These are phyloP conservation scores for Nesospiza acunhae DNA, from an alignment of 2,113 vertebrate genomes.

Conservation along the genomic window DNA sequence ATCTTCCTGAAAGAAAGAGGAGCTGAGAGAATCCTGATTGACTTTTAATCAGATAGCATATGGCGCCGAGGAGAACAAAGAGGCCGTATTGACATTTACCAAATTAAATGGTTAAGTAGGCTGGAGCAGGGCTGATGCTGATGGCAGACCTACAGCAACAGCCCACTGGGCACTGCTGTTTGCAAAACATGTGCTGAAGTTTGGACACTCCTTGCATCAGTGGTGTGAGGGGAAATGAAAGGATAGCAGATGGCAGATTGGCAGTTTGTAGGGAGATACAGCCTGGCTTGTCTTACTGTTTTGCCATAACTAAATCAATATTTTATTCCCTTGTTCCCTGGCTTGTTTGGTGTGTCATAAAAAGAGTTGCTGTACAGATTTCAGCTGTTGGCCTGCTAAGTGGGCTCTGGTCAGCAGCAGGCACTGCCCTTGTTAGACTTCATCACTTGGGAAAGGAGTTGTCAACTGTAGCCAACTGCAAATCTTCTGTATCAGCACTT, in stretches of 20 bases:
- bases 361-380: background rate
- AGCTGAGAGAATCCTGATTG: background rate
- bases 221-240: constrained; percentile 5
- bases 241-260: constrained; percentile 37
- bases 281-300: background rate
- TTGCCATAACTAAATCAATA: background rate
- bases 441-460: constrained; percentile 5
- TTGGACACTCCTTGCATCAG: background rate
- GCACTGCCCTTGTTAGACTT: background rate
- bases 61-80: background rate
- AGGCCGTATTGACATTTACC: background rate
- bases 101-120: constrained; percentile 50
- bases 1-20: background rate
- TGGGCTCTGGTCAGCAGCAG: background rate
- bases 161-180: background rate
- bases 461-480: constrained; percentile 10
- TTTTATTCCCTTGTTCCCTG: constrained; percentile 36
- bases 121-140: background rate
- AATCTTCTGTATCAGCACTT: constrained; percentile 43
- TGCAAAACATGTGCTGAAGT: constrained; percentile 16
- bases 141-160: constrained; percentile 28
- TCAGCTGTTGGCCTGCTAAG: background rate
- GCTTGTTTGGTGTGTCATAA: background rate
- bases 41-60: constrained; percentile 39
- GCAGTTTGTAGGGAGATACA: background rate